phyloP scores from a whole-genome alignment of 2,113 vertebrate species.

The Hippocampus mohnikei region DNA sequence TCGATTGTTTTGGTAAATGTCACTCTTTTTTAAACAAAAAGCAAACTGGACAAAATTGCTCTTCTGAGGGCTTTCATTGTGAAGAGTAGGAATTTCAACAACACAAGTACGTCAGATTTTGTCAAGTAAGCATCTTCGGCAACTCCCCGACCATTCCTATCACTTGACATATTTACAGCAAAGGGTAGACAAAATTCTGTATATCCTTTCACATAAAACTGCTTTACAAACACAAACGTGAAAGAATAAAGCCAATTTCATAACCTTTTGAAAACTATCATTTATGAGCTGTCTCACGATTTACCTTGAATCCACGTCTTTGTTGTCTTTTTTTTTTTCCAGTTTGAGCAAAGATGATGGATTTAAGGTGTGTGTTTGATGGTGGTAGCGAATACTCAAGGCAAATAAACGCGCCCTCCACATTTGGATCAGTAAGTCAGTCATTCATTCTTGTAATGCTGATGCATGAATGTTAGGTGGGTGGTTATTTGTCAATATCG shows the following conservation, averaged over 20 bases:
- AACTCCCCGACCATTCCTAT: too few species aligned
- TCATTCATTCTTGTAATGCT: slow-evolving; percentile 30
- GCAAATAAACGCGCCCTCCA: slow-evolving; percentile 29
- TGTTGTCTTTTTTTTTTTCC: slow-evolving; percentile 27
- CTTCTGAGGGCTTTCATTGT: too few species aligned
- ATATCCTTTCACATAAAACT: not conserved
- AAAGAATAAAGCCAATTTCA: slow-evolving; percentile 6
- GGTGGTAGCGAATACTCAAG: slow-evolving; percentile 12
- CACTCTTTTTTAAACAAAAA: too few species aligned
- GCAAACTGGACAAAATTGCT: too few species aligned
- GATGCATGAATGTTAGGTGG: slow-evolving; percentile 45
- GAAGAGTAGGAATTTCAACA: too few species aligned
- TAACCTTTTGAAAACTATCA: slow-evolving; percentile 27
- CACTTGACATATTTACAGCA: too few species aligned
- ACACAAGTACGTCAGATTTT: too few species aligned
- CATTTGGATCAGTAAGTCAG: slow-evolving; percentile 31
- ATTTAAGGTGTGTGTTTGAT: slow-evolving; percentile 54
- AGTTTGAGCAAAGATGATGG: slow-evolving; percentile 37
- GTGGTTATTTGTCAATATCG: slow-evolving; percentile 59
- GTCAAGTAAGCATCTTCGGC: too few species aligned
- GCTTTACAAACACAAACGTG: not conserved
- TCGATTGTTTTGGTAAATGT: too few species aligned
- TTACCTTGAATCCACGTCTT: slow-evolving; percentile 47
- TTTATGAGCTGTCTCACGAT: slow-evolving; percentile 43
- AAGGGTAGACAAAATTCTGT: too few species aligned